A percentile compares a stretch with the other conserved stretches of the same genome.
Conservation (phyloP, 1,140 invertebrate species). For the Heliconius hermathena region DNA sequence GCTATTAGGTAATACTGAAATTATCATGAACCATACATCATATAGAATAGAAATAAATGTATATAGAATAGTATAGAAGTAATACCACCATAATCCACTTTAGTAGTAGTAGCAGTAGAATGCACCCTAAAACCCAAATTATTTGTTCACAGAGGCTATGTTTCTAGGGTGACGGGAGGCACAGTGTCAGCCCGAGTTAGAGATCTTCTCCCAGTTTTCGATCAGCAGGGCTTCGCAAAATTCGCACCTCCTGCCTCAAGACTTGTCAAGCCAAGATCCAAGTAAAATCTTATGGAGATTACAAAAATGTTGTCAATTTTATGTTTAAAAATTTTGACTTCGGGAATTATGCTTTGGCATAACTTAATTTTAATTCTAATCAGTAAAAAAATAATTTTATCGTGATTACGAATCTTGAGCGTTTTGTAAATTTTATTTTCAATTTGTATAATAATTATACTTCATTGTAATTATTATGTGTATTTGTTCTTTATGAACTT, state of each 20-base stretch:
- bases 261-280: conserved; percentile 86
- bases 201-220: conserved; percentile 90
- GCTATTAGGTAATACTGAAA: too few species aligned
- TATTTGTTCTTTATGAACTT: too few species aligned
- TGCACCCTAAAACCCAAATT: conserved; percentile 33
- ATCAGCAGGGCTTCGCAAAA: conserved; percentile 90
- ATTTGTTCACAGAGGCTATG: conserved; percentile 50
- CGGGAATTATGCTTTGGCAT: neutral
- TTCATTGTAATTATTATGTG: too few species aligned
- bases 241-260: conserved; percentile 89
- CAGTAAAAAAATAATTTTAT: neutral
- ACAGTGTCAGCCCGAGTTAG: conserved; percentile 86
- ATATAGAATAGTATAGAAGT: neutral
- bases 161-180: conserved; percentile 82
- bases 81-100: neutral
- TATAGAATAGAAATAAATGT: too few species aligned
- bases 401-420: neutral
- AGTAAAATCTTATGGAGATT: conserved; percentile 36
- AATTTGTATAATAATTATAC: too few species aligned
- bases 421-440: neutral
- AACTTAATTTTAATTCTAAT: neutral
- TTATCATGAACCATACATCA: too few species aligned
- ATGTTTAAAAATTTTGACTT: neutral
- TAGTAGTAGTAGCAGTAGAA: conserved; percentile 24
- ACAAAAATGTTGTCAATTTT: neutral